Evolutionary conservation across 1,140 invertebrate genomes (phyloP).

Genomic region (Aphis craccivora): DNA sequence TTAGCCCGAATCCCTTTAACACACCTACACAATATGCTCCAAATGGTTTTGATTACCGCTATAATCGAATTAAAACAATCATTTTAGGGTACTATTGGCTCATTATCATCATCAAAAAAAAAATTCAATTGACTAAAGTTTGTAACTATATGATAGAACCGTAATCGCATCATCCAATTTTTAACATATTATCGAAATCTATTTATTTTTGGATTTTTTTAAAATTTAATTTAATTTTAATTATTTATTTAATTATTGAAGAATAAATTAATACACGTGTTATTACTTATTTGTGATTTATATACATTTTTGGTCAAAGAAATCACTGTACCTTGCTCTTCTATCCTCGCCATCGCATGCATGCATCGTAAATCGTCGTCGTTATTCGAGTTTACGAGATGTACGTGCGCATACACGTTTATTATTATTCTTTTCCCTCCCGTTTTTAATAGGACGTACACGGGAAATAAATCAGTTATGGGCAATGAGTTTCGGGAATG

Average conservation of each 20-base stretch:
- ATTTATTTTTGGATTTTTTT: not conserved
- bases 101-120: no score
- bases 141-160: not conserved
- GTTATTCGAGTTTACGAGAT: not conserved
- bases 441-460: conserved; percentile 54
- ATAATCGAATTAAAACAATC: not conserved
- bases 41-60: not conserved
- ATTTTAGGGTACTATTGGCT: no score
- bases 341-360: not conserved
- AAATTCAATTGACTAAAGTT: not conserved
- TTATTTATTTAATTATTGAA: not conserved
- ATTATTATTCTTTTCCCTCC: not conserved
- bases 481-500: conserved; percentile 56
- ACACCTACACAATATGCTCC: not conserved
- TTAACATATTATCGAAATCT: not conserved
- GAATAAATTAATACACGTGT: not conserved
- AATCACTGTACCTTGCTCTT: not conserved
- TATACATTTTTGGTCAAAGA: not conserved
- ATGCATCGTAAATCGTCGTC: not conserved
- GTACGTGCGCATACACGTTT: not conserved
- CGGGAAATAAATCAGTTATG: conserved; percentile 58
- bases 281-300: not conserved
- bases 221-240: not conserved
- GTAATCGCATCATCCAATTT: not conserved
- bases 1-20: not conserved